Evolutionary conservation across 2,797 vertebrate genomes (phyloP), one percentile per base, ranked within the genome.

Genomic region (Anabacerthia variegaticeps): DNA sequence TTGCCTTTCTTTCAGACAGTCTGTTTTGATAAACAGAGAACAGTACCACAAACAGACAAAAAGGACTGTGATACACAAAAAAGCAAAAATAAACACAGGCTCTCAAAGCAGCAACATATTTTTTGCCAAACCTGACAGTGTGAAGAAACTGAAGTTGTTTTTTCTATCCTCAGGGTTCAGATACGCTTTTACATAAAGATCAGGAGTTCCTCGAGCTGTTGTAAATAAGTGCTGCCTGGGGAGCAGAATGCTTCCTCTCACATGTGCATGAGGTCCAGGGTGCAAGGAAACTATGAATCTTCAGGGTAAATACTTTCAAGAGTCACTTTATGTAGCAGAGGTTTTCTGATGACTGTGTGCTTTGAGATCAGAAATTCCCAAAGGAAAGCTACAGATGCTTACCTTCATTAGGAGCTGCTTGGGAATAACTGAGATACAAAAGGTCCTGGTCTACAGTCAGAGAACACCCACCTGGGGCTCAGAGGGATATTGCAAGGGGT

Each of bases 21-120:
- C 71, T 79, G 71, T 93, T 96, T 95, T 95, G 77, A 92, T 86
- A 92, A 92, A 76, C 74, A 94, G 55, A 69, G 80, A 92, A 91
- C 6, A 85, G 69, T 51, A 90, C 27, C 67, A 84, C 58, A 63
- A 81, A 41, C 11, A 76, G 48, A 82, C 92, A 48, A 88, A 91
- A 95, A 90, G 34, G 27, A 79, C 56, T 79, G 28, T 52, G 34
- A 71, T 79, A 65, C 12, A 82, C 52, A 84, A 88, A 85, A 83
- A 1, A 10, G 6, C 34, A 16, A 92, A 93, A 96, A 83, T 71
- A 95, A 95, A 93, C 80, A 95, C 17, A 87, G 58, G 52, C 49
- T 82, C 65, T 89, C 67, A 74, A 94, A 91, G 17, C 59, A 90
- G 43, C 76, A 89, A 88, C 34, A 34, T 65, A 74, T 58, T 89